These are phyloP conservation scores for Neuroterus valhalla DNA, from an alignment of 1,140 invertebrate species.

Conservation along the genomic window DNA sequence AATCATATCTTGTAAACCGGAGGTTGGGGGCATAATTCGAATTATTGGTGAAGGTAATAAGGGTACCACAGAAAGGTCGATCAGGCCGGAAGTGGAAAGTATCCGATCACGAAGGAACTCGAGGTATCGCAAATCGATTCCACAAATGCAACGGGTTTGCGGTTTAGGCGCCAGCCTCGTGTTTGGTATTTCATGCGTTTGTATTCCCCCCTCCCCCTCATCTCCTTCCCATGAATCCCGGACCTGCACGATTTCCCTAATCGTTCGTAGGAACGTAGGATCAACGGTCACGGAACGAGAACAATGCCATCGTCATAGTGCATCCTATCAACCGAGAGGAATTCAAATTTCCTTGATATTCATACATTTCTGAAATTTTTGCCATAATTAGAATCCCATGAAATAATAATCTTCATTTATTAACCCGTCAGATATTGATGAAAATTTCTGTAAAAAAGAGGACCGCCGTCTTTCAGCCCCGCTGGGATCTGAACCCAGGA, in stretches of 20 bases:
- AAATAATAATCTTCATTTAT: not conserved
- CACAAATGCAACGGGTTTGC: slow-evolving; percentile 22
- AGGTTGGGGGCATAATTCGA: not conserved
- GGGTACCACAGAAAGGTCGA: not conserved
- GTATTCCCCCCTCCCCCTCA: not conserved
- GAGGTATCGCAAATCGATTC: slow-evolving; percentile 26
- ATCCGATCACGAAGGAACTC: slow-evolving; percentile 13
- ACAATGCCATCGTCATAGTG: not conserved
- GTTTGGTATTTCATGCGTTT: slow-evolving; percentile 25
- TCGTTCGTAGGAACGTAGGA: slow-evolving; percentile 26
- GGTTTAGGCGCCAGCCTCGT: slow-evolving; percentile 11
- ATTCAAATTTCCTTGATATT: slow-evolving; percentile 10
- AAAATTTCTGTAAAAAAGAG: too few relatives aligned
- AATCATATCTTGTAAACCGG: not conserved
- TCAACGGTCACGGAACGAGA: slow-evolving; percentile 18
- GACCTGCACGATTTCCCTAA: slow-evolving; percentile 4
- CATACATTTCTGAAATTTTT: slow-evolving; percentile 2
- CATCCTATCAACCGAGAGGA: slow-evolving; percentile 1
- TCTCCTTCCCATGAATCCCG: too few relatives aligned
- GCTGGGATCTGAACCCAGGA: too few relatives aligned
- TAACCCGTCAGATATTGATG: not conserved
- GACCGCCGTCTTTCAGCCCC: too few relatives aligned
- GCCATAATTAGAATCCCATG: not conserved
- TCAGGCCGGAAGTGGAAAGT: slow-evolving; percentile 5
- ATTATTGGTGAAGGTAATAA: slow-evolving; percentile 14